Evolutionary conservation across 2,113 vertebrate species (phyloP).

Genomic region (Rostratula benghalensis): DNA sequence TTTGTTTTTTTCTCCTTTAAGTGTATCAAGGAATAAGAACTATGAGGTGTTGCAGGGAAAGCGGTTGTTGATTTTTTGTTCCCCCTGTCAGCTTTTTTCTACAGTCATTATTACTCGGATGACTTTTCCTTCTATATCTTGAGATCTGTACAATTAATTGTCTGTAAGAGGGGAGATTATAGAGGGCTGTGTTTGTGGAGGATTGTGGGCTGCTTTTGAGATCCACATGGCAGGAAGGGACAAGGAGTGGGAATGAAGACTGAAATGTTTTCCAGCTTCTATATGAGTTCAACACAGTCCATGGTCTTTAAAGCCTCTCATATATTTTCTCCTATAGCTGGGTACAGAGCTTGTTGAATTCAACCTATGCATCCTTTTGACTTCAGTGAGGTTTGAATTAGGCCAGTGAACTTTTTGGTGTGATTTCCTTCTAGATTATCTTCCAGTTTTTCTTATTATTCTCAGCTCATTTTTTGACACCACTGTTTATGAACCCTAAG

Average conservation of each 20-base stretch:
- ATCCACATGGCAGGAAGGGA: not conserved
- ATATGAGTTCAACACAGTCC: not conserved
- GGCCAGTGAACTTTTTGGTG: not conserved
- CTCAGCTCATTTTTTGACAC: not conserved
- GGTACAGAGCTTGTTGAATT: not conserved
- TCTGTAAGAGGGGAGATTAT: not conserved
- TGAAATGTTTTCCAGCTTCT: not conserved
- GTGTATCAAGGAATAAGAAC: not conserved
- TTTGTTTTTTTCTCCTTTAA: not conserved
- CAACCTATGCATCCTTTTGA: not conserved
- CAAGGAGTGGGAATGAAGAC: not conserved
- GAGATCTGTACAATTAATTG: not conserved
- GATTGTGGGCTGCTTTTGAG: not conserved
- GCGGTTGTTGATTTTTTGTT: not conserved
- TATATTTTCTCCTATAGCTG: not conserved
- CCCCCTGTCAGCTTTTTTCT: not conserved
- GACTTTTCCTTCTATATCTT: not conserved
- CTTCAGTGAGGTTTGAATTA: not conserved
- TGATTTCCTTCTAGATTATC: not conserved
- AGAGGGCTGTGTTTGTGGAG: not conserved
- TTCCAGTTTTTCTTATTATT: conserved; percentile 6
- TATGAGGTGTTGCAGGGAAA: not conserved
- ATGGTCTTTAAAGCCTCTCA: not conserved
- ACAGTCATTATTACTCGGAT: not conserved
- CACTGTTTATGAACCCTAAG: conserved; percentile 6